Conservation (phyloP, 53 echinoderm and acorn worm genomes). For the Apostichopus leukothele region DNA sequence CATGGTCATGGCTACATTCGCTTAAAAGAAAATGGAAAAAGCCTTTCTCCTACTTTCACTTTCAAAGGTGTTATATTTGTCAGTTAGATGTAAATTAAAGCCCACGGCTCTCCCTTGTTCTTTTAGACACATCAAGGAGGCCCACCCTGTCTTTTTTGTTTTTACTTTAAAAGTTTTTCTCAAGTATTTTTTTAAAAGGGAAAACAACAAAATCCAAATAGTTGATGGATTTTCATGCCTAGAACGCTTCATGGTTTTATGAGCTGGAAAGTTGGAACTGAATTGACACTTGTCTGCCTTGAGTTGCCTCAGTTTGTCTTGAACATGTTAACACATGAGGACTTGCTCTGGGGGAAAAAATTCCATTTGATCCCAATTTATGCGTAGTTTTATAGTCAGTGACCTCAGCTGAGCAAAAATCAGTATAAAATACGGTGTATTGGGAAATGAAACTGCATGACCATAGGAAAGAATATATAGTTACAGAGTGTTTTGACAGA, state of each 20-base stretch:
- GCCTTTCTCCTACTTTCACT: too few relatives aligned
- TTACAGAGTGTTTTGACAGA: too few relatives aligned
- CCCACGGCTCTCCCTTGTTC: background rate
- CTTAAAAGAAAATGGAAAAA: too few relatives aligned
- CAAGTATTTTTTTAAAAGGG: background rate
- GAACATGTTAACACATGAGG: constrained; percentile 1
- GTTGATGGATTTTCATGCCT: constrained; percentile 14
- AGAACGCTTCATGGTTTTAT: background rate
- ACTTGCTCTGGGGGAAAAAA: background rate
- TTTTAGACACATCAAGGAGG: background rate
- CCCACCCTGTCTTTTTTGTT: background rate
- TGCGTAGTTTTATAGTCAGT: constrained; percentile 1
- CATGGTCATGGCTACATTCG: too few relatives aligned
- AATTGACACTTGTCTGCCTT: constrained; percentile 1
- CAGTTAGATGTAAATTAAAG: too few relatives aligned
- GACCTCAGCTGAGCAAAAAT: background rate
- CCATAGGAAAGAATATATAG: too few relatives aligned
- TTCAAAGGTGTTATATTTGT: too few relatives aligned
- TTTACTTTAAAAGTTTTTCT: background rate
- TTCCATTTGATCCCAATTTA: background rate
- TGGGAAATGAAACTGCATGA: too few relatives aligned
- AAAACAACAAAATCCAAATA: background rate
- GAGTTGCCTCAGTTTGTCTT: constrained; percentile 1
- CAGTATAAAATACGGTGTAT: too few relatives aligned
- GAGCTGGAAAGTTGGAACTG: background rate